These are phyloP conservation scores for Balaenoptera acutorostrata DNA, from an alignment of 2,113 vertebrate genomes.

Conservation along the genomic window DNA sequence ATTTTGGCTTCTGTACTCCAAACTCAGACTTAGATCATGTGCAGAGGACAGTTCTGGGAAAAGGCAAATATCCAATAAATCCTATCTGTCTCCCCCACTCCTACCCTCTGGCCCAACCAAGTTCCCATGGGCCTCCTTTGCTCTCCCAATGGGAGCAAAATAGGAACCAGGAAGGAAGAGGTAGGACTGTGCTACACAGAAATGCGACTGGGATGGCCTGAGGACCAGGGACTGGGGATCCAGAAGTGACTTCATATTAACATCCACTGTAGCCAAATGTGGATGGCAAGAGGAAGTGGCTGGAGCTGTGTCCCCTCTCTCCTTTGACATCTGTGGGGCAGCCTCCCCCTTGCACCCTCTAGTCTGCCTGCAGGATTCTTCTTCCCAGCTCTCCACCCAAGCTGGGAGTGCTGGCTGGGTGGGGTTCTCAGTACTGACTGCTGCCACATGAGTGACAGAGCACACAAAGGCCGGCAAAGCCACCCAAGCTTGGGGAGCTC, in stretches of 20 bases:
- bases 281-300: background rate
- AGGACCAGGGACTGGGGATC: background rate
- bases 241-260: background rate
- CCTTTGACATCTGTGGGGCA: background rate
- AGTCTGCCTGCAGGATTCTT: background rate
- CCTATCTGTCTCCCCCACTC: background rate
- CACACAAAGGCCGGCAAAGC: background rate
- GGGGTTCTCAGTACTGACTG: conserved; percentile 53
- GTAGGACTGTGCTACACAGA: background rate
- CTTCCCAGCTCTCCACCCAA: background rate
- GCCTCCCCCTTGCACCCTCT: background rate
- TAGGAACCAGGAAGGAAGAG: background rate
- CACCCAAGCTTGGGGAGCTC: background rate
- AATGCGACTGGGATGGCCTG: no score
- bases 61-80: background rate
- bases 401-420: conserved; percentile 6
- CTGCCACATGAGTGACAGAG: background rate
- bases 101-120: background rate
- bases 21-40: background rate
- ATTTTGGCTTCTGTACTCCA: background rate
- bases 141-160: background rate
- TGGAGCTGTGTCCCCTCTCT: background rate
- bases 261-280: background rate
- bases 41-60: background rate
- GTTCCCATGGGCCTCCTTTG: background rate